Percentiles rank a stretch among this genome's conserved stretches.
These are phyloP conservation scores for Rugalucina vietnamica DNA, from an alignment of 2,888 invertebrate species.

Conservation along the genomic window DNA sequence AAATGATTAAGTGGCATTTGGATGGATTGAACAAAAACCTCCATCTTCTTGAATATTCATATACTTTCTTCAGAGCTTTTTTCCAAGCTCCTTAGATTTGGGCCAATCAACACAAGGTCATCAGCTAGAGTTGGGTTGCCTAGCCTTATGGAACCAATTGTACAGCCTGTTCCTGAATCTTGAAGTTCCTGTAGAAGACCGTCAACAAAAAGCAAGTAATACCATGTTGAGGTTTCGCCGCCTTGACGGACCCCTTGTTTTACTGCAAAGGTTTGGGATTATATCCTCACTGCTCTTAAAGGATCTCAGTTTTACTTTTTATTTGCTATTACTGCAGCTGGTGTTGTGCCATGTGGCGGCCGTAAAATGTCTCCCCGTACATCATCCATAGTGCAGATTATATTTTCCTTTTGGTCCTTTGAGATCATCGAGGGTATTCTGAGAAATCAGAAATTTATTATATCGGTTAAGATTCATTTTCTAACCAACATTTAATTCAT, in stretches of 20 bases:
- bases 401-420: too few relatives aligned
- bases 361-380: too few relatives aligned
- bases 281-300: too few relatives aligned
- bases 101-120: slow-evolving; percentile 2
- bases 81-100: background rate
- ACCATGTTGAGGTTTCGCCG: slow-evolving; percentile 21
- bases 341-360: too few relatives aligned
- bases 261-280: background rate
- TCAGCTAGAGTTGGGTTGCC: slow-evolving; percentile 26
- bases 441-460: too few relatives aligned
- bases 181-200: slow-evolving; percentile 3
- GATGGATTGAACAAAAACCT: background rate
- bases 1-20: background rate
- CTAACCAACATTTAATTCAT: too few relatives aligned
- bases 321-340: too few relatives aligned
- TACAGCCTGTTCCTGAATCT: background rate
- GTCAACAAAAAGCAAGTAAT: slow-evolving; percentile 17
- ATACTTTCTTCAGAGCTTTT: background rate
- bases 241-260: slow-evolving; percentile 22
- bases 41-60: slow-evolving; percentile 10
- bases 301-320: too few relatives aligned
- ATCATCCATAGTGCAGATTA: too few relatives aligned
- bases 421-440: too few relatives aligned
- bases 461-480: too few relatives aligned
- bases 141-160: background rate